phyloP scores from a whole-genome alignment of 2,888 invertebrate species.

The Caenorhabditis sp. region DNA sequence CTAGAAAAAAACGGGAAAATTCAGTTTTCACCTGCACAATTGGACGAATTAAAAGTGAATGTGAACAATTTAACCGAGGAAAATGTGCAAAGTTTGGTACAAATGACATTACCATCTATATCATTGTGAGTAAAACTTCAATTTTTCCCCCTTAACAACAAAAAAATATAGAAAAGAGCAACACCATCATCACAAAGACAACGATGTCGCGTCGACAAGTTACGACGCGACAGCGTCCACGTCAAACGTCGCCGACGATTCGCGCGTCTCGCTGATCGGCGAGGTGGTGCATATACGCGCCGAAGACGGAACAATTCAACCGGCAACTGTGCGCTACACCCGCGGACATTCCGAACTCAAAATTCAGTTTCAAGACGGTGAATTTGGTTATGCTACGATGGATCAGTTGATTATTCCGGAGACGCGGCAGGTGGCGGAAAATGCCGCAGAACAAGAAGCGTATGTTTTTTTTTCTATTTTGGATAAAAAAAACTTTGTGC shows the following conservation, averaged over 20 bases:
- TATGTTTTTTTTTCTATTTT: conserved; percentile 3
- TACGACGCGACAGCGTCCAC: background rate
- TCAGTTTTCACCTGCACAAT: conserved; percentile 46
- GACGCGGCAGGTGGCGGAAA: conserved; percentile 11
- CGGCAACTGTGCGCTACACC: conserved; percentile 26
- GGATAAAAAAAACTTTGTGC: background rate
- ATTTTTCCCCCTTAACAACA: too few species aligned
- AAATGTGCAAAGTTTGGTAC: conserved; percentile 47
- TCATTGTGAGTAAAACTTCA: conserved; percentile 16
- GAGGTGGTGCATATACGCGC: conserved; percentile 31
- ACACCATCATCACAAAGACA: background rate
- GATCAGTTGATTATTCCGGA: conserved; percentile 43
- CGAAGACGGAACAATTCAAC: conserved; percentile 18
- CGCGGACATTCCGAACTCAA: conserved; percentile 24
- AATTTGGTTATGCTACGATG: conserved; percentile 52
- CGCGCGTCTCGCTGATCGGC: conserved; percentile 16
- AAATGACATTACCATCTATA: conserved; percentile 39
- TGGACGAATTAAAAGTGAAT: conserved; percentile 49
- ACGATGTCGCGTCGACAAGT: conserved; percentile 6
- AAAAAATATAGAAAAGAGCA: background rate
- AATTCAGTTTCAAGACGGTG: conserved; percentile 56
- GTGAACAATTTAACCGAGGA: conserved; percentile 50
- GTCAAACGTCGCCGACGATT: background rate
- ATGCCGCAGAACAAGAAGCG: background rate
- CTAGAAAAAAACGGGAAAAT: background rate